Evolutionary conservation across 2,888 invertebrate species (phyloP), one percentile per base, ranked within the genome.

Genomic region (Troides oblongomaculatus): DNA sequence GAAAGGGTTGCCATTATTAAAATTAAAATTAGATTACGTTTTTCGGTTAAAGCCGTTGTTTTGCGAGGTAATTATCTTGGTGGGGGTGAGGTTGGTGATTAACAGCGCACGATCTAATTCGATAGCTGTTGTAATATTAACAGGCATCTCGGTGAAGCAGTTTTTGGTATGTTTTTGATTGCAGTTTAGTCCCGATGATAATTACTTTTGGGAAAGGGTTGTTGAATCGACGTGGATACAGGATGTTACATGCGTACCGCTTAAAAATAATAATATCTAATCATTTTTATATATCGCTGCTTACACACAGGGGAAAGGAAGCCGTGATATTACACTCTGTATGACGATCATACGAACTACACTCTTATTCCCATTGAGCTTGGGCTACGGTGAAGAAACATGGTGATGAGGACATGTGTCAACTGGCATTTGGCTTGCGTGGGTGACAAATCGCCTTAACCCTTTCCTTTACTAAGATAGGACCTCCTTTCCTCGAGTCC

Each of bases 181-280:
- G 90, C 88, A 85, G 88, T 88, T 89, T 83, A 86, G 86, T 84
- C 85, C 83, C 83, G 83, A 84, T 88, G 87, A 88, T 91, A 90
- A 91, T 91, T 90, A 90, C 90, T 89, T 90, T 83, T 88, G 90
- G 90, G 87, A 85, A 84, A 87, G 90, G 90, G 89, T 88, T 88
- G 82, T 75, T 75, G 74, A 74, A 73, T 73, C 71, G 62, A 39
- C 72, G 58, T 66, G 39, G 80, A 84, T 78, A 83, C 84, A 82
- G 75, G 82, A 80, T 72, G 80, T 46, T 46, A 10, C 14, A 14
- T 1, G 46, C 1, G 3, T 46, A 46, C 14, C 14, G 10, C 46
- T 46, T 46, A 12, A 46, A 12, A 12, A 4, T 46, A 14, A 12
- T 46, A 46, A 46, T 14, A 46, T 46, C 1, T 14, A 10, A 14